These are phyloP conservation scores for Agonopterix alstromeriana DNA, from an alignment of 2,888 invertebrate species.

Conservation along the genomic window DNA sequence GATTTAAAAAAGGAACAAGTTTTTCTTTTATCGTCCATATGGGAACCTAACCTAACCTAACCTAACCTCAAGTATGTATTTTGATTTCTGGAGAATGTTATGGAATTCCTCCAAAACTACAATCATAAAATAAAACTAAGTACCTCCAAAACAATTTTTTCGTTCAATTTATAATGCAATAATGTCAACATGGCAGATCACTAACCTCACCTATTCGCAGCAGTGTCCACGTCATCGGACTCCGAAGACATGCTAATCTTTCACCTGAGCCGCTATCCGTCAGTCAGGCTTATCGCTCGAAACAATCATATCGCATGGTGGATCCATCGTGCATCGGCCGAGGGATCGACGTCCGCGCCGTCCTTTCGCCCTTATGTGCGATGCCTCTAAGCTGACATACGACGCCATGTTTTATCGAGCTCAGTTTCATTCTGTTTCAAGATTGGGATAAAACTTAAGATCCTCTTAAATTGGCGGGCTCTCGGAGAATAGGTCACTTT, in stretches of 20 bases:
- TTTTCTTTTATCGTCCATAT: too few species aligned
- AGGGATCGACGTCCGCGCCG: conserved; percentile 55
- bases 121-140: too few species aligned
- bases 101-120: too few species aligned
- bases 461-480: too few species aligned
- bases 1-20: too few species aligned
- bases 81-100: too few species aligned
- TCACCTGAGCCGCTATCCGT: conserved; percentile 28
- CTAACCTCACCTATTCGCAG: background rate
- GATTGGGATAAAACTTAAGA: too few species aligned
- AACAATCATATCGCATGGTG: conserved; percentile 25
- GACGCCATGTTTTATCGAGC: conserved; percentile 14
- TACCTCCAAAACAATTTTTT: too few species aligned
- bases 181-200: background rate
- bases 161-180: too few species aligned
- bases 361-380: conserved; percentile 56
- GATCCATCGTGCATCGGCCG: conserved; percentile 20
- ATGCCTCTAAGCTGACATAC: conserved; percentile 28
- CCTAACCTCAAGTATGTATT: background rate
- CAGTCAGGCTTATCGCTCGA: conserved; percentile 28
- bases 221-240: background rate
- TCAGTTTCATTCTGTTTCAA: background rate
- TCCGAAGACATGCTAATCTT: conserved; percentile 4
- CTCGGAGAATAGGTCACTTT: too few species aligned
- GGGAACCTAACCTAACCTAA: too few species aligned